Percentiles rank a stretch among this genome's conserved stretches.
Conservation (phyloP, 2,888 invertebrate species). For the Chelonus formosanus region DNA sequence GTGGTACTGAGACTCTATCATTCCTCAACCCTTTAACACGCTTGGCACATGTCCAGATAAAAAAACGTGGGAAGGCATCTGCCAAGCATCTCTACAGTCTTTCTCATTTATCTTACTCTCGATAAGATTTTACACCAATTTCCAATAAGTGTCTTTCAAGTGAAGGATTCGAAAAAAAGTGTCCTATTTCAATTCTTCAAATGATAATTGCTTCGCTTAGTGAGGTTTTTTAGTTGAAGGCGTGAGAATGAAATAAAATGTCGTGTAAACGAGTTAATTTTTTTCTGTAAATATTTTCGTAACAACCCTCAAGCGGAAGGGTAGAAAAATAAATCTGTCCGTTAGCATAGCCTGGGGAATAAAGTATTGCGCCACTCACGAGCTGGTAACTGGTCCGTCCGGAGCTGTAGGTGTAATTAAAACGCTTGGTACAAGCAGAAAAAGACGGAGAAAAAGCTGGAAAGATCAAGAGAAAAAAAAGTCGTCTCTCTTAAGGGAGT, state of each 20-base stretch:
- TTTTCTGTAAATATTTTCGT: slow-evolving; percentile 17
- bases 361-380: slow-evolving; percentile 27
- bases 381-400: slow-evolving; percentile 20
- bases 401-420: slow-evolving; percentile 55
- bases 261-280: slow-evolving; percentile 10
- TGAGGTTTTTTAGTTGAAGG: no score
- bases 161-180: no score
- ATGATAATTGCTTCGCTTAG: no score
- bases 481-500: slow-evolving; percentile 15
- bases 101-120: slow-evolving; percentile 4
- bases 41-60: slow-evolving; percentile 10
- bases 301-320: slow-evolving; percentile 13
- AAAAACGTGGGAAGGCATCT: slow-evolving; percentile 59
- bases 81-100: slow-evolving; percentile 43
- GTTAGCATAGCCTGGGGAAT: slow-evolving; percentile 23
- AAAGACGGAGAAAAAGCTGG: slow-evolving; percentile 13
- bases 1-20: no score
- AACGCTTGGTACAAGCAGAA: slow-evolving; percentile 56
- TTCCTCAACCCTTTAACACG: slow-evolving; percentile 6
- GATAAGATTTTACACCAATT: no score
- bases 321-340: slow-evolving; percentile 25
- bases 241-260: slow-evolving; percentile 2
- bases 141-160: no score
- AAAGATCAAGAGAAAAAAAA: slow-evolving; percentile 5
- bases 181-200: no score